Evolutionary conservation across 2,797 vertebrate genomes (phyloP).

Genomic region (Molossus molossus): DNA sequence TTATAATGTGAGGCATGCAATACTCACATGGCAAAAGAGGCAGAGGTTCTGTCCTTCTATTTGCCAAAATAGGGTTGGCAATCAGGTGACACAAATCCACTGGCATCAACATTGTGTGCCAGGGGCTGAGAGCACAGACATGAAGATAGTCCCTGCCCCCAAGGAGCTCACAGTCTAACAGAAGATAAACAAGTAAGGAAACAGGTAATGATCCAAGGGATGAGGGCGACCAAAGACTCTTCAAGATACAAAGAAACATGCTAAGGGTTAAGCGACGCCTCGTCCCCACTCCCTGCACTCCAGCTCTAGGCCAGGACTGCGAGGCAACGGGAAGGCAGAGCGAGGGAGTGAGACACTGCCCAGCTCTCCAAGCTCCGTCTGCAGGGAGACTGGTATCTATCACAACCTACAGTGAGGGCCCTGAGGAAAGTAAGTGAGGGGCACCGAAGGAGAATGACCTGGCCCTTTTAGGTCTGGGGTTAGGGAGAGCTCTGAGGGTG

Average conservation of each 20-base stretch:
- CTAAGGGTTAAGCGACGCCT: not conserved
- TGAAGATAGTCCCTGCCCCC: not conserved
- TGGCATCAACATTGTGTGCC: not conserved
- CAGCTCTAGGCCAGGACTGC: not conserved
- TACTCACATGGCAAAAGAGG: not conserved
- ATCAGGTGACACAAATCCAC: not conserved
- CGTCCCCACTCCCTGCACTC: too few species aligned
- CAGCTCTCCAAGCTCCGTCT: not conserved
- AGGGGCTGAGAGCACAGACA: not conserved
- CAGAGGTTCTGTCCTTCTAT: not conserved
- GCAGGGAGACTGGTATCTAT: not conserved
- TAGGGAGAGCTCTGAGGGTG: not conserved
- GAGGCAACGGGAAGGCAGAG: not conserved
- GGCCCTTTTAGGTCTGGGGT: not conserved
- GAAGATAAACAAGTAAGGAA: not conserved
- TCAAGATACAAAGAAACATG: not conserved
- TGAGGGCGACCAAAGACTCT: not conserved
- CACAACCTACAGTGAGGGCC: not conserved
- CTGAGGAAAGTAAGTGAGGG: not conserved
- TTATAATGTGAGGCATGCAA: not conserved
- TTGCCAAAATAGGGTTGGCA: not conserved
- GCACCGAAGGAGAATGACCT: not conserved
- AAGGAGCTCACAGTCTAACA: not conserved
- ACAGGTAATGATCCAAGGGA: not conserved
- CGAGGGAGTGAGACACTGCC: not conserved